Evolutionary conservation across 2,113 vertebrate species (phyloP).

Genomic region (Crotalus viridis): DNA sequence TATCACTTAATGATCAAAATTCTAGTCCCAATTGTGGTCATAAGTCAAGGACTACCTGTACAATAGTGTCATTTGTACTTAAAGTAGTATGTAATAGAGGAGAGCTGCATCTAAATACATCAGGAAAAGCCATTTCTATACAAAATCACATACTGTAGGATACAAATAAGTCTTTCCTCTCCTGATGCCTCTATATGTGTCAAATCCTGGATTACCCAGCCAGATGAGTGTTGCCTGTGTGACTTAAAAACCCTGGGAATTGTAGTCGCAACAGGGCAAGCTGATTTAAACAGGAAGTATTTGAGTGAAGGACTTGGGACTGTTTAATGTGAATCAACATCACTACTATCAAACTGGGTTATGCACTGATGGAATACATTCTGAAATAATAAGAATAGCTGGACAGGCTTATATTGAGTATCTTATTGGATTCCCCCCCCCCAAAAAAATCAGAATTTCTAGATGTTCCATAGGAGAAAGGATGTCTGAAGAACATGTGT

Average conservation of each 20-base stretch:
- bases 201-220: not conserved
- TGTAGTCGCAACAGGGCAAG: not conserved
- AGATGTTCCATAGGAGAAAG: not conserved
- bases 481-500: not conserved
- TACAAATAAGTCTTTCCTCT: not conserved
- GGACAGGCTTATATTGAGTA: accelerated
- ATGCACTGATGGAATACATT: not conserved
- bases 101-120: not conserved
- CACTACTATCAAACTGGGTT: not conserved
- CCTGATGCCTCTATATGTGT: not conserved
- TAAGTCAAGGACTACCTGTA: not conserved
- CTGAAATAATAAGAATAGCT: not conserved
- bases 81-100: not conserved
- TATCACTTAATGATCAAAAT: not conserved
- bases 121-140: not conserved
- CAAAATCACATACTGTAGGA: not conserved
- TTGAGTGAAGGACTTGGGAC: not conserved
- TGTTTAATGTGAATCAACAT: not conserved
- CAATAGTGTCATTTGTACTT: not conserved
- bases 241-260: not conserved
- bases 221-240: not conserved
- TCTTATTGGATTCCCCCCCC: not conserved
- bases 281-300: not conserved
- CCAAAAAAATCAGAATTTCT: not conserved
- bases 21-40: not conserved